These are phyloP conservation scores for Varanus komodoensis DNA, from an alignment of 2,113 vertebrate genomes.

Conservation along the genomic window DNA sequence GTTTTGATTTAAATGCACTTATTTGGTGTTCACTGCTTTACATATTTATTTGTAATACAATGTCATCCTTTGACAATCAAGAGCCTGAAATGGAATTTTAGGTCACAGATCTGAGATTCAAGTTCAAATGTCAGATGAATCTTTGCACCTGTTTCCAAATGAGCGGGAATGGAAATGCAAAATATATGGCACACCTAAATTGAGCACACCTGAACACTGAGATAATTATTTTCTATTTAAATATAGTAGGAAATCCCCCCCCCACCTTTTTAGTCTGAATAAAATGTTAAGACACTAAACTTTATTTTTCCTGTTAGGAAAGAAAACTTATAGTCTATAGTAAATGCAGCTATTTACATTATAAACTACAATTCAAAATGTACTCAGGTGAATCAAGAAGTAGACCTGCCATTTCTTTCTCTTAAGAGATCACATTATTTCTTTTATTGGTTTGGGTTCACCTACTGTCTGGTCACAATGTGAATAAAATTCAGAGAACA, in stretches of 20 bases:
- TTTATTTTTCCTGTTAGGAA: background rate
- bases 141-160: background rate
- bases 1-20: background rate
- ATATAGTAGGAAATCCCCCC: background rate
- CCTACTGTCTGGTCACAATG: conserved; percentile 50
- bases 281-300: background rate
- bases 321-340: background rate
- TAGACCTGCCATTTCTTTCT: background rate
- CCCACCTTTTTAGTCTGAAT: background rate
- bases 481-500: conserved; percentile 59
- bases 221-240: background rate
- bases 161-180: background rate
- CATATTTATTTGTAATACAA: background rate
- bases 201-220: background rate
- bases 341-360: background rate
- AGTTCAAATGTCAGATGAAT: background rate
- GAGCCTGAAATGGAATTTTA: background rate
- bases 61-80: background rate
- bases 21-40: background rate
- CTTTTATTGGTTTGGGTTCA: conserved; percentile 46
- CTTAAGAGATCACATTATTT: conserved; percentile 8
- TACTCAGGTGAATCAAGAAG: background rate
- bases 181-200: background rate
- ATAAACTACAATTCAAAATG: background rate
- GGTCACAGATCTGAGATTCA: background rate